These are phyloP conservation scores for Ips nitidus DNA, from an alignment of 1,140 invertebrate genomes.

Conservation along the genomic window DNA sequence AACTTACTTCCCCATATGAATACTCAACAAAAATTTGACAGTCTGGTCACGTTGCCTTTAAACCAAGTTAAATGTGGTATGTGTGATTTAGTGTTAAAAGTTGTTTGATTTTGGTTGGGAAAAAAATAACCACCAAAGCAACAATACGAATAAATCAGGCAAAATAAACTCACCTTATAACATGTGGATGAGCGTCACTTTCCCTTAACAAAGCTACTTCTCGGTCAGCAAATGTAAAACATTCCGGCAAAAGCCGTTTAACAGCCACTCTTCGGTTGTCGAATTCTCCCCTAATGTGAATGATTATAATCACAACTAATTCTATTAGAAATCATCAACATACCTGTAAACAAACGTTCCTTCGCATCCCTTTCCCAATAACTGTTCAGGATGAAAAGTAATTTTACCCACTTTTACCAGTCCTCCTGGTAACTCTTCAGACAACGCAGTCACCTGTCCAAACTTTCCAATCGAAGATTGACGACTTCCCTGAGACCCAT, in stretches of 20 bases:
- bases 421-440: slow-evolving; percentile 72
- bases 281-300: slow-evolving; percentile 82
- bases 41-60: too few relatives aligned
- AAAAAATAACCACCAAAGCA: too few relatives aligned
- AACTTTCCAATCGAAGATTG: slow-evolving; percentile 38
- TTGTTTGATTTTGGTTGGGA: too few relatives aligned
- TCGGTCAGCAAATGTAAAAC: slow-evolving; percentile 93
- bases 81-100: too few relatives aligned
- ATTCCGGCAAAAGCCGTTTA: slow-evolving; percentile 93
- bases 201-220: slow-evolving; percentile 94
- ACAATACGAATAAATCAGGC: too few relatives aligned
- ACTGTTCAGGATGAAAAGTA: slow-evolving; percentile 77
- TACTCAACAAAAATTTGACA: too few relatives aligned
- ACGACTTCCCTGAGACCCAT: slow-evolving; percentile 57
- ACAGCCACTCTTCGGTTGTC: slow-evolving; percentile 93
- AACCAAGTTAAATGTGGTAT: too few relatives aligned
- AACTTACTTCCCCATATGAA: too few relatives aligned
- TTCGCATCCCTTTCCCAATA: slow-evolving; percentile 97
- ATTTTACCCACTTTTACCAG: slow-evolving; percentile 87
- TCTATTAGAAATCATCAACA: not conserved
- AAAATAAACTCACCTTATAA: slow-evolving; percentile 61
- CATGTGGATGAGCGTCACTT: slow-evolving; percentile 95
- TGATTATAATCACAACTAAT: not conserved
- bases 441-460: slow-evolving; percentile 55
- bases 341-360: slow-evolving; percentile 96